phyloP scores from a whole-genome alignment of 2,113 vertebrate species.

The Arizona elegans region DNA sequence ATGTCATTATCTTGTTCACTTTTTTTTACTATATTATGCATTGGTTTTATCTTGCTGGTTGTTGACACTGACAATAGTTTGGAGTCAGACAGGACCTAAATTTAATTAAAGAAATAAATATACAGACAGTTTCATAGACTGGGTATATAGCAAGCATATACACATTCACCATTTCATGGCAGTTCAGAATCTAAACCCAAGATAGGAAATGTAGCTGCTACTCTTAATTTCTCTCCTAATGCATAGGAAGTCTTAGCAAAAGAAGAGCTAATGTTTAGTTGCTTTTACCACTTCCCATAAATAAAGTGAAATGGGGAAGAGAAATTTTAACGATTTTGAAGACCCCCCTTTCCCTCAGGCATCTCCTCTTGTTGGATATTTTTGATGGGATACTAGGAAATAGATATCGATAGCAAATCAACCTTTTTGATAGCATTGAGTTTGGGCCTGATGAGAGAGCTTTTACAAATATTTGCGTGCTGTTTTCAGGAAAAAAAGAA shows the following conservation, averaged over 20 bases:
- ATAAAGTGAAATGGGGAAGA: not conserved
- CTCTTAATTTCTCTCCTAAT: not conserved
- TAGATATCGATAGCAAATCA: not conserved
- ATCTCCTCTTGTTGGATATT: not conserved
- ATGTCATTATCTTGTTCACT: not conserved
- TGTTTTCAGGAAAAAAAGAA: not conserved
- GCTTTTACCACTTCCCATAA: not conserved
- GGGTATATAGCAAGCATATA: no score
- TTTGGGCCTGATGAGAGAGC: not conserved
- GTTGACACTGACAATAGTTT: not conserved
- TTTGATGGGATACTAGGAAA: not conserved
- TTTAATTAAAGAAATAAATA: not conserved
- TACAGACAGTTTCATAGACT: not conserved
- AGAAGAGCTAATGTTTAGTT: not conserved
- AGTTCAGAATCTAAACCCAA: not conserved
- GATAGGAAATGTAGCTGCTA: not conserved
- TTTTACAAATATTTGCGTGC: not conserved
- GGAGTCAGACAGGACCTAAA: not conserved
- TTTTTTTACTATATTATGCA: not conserved
- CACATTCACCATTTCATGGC: not conserved
- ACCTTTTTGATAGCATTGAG: not conserved
- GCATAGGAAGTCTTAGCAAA: no score
- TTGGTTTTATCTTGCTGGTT: not conserved
- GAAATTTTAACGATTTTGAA: not conserved
- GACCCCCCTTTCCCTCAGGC: not conserved